Evolutionary conservation across 2,797 vertebrate genomes (phyloP).

Genomic region (Dallia pectoralis): DNA sequence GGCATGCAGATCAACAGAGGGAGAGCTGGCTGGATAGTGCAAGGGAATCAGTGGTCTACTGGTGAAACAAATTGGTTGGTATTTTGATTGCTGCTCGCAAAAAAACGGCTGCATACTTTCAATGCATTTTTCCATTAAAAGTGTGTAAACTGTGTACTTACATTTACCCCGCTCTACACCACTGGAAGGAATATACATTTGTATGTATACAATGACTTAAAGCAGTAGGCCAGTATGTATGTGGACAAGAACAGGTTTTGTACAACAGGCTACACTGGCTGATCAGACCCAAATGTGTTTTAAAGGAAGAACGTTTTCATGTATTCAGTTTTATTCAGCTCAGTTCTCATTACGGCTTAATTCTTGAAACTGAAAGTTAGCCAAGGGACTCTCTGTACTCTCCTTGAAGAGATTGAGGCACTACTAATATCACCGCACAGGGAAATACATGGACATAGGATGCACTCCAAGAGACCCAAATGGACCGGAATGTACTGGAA

Average conservation of each 20-base stretch:
- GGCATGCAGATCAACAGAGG: conserved; percentile 68
- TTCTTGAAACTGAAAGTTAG: conserved; percentile 48
- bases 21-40: conserved; percentile 41
- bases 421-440: conserved; percentile 43
- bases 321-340: conserved; percentile 61
- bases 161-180: no score
- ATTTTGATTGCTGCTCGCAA: no score
- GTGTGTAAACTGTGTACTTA: no score
- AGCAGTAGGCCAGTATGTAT: conserved; percentile 51
- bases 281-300: conserved; percentile 41
- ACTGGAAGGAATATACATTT: no score
- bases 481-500: background rate
- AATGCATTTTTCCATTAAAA: no score
- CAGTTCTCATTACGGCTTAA: conserved; percentile 56
- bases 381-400: conserved; percentile 53
- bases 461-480: background rate
- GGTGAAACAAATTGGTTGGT: no score
- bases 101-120: no score
- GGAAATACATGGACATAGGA: conserved; percentile 55
- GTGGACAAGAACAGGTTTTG: conserved; percentile 38
- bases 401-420: conserved; percentile 55
- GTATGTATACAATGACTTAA: conserved; percentile 58
- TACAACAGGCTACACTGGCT: background rate
- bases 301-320: conserved; percentile 47
- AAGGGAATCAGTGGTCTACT: conserved; percentile 22